These are phyloP conservation scores for Microctenopoma lineatum DNA, from an alignment of 2,797 vertebrate genomes.

Conservation along the genomic window DNA sequence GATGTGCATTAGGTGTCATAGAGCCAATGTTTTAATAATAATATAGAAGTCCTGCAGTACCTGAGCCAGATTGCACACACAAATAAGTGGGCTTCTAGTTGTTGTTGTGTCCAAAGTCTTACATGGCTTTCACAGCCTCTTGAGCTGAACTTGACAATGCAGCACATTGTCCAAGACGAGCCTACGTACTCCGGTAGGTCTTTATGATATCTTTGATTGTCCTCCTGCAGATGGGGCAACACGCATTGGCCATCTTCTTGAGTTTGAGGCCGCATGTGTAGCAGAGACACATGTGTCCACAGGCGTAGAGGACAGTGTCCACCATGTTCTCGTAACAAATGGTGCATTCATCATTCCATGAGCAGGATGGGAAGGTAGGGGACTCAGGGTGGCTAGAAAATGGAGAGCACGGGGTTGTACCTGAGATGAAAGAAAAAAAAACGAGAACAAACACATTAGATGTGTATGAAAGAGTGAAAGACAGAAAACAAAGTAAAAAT, in stretches of 20 bases:
- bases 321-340: conserved; percentile 96
- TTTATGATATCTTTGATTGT: conserved; percentile 98
- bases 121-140: conserved; percentile 60
- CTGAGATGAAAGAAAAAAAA: conserved; percentile 70
- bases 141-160: conserved; percentile 35
- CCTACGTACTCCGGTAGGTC: conserved; percentile 94
- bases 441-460: conserved; percentile 12
- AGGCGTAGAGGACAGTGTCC: conserved; percentile 97
- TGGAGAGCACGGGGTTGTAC: conserved; percentile 90
- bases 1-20: conserved; percentile 32
- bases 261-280: conserved; percentile 94
- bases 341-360: conserved; percentile 93
- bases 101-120: conserved; percentile 46
- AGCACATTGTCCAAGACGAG: conserved; percentile 42
- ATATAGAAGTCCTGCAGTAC: conserved; percentile 63
- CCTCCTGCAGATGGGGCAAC: conserved; percentile 96
- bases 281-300: conserved; percentile 98
- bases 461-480: background rate
- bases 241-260: conserved; percentile 94
- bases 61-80: conserved; percentile 69
- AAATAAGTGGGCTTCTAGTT: conserved; percentile 38
- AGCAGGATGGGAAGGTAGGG: conserved; percentile 83
- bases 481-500: background rate
- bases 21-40: conserved; percentile 45
- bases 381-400: conserved; percentile 89